A percentile compares a stretch with the other conserved stretches of the same genome.
phyloP scores from a whole-genome alignment of 2,113 vertebrate genomes.

The Hemibagrus wyckioides region DNA sequence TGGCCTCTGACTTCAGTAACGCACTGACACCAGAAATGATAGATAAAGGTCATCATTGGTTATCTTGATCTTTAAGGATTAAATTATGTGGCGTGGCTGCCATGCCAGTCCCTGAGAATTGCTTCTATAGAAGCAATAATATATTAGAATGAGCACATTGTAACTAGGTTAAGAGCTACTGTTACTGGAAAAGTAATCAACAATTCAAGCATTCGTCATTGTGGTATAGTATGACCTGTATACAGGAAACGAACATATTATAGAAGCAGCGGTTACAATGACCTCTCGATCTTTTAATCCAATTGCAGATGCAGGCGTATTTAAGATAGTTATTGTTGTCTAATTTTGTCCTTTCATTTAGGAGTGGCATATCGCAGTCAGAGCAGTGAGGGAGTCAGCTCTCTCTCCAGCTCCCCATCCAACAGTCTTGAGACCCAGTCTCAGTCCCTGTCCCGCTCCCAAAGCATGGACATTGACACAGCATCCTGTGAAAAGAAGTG shows the following conservation, averaged over 20 bases:
- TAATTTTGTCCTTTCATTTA: constrained; percentile 55
- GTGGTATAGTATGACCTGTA: background rate
- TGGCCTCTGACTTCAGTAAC: background rate
- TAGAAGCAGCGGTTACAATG: background rate
- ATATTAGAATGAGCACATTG: background rate
- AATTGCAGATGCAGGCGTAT: background rate
- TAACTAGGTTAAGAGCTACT: background rate
- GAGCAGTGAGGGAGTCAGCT: constrained; percentile 99
- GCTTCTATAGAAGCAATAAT: background rate
- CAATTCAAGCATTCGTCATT: background rate
- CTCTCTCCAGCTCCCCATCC: constrained; percentile 97
- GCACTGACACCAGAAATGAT: background rate
- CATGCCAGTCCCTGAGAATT: background rate
- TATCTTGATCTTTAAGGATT: background rate
- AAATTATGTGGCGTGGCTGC: background rate
- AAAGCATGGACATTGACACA: constrained; percentile 99
- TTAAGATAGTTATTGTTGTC: background rate
- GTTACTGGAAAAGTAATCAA: background rate
- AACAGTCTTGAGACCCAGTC: constrained; percentile 98
- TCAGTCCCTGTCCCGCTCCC: constrained; percentile 95
- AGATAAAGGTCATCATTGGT: background rate
- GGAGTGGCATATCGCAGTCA: constrained; percentile 95
- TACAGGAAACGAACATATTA: no score
- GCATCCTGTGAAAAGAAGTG: constrained; percentile 99
- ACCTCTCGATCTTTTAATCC: background rate